Base-by-base conservation (phyloP, 2,888 invertebrate genomes). In the Parthenolecanium corni region DNA sequence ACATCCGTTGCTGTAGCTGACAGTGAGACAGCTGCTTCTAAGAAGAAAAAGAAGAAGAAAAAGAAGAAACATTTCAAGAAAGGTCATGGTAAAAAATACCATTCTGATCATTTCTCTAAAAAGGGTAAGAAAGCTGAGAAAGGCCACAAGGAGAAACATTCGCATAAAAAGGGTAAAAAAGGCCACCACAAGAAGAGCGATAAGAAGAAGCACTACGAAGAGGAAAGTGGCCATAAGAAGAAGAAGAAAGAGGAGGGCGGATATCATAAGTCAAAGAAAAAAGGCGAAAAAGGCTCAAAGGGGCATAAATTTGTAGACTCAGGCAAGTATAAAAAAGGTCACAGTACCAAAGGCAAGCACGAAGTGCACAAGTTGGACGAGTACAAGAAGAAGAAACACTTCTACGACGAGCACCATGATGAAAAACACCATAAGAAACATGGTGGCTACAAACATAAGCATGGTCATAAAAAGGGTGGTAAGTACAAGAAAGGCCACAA, bases 351-450 rank as follows among this genome's bases (percentile, higher is more conserved):
- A 73, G 89, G 90, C 64, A 86, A 87, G 68, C 89, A 90, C 72
- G 85, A 88, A 72, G 79, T 89, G 6, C 87, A 90, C 74, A 89
- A 90, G 71, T 74, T 86, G 65, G 87, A 90, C 73, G 89, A 89
- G 74, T 87, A 82, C 74, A 86, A 88, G 72, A 89, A 89, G 73
- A 85, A 89, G 70, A 89, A 89, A 71, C 83, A 87, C 71, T 89
- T 86, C 81, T 88, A 83, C 73, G 89, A 89, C 69, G 89, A 89
- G 74, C 84, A 87, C 70, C 87, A 89, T 68, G 86, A 86, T 70
- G 82, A 83, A 47, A 88, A 84, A 0, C 85, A 85, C 69, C 86
- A 88, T 72, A 85, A 86, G 71, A 86, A 88, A 70, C 86, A 89
- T 71, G 89, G 87, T 66, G 72, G 71, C 38, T 83, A 82, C 73